Evolutionary conservation across 2,888 invertebrate species (phyloP).

Genomic region (Hirtodrosophila confusa): DNA sequence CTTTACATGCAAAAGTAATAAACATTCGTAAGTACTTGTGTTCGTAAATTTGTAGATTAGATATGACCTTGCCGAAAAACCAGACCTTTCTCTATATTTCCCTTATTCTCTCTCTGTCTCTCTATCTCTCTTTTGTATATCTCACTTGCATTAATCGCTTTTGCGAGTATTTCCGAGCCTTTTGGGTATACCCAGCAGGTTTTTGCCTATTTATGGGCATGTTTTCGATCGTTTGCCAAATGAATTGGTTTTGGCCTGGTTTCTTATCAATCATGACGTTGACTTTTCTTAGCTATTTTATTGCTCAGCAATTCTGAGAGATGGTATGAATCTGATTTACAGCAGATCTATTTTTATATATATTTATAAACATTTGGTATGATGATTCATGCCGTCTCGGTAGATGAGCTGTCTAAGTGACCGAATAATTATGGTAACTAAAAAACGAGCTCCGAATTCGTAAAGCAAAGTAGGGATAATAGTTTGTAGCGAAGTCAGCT

Average conservation of each 20-base stretch:
- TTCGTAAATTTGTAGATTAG: conserved; percentile 37
- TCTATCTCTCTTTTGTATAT: conserved; percentile 11
- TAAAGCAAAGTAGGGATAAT: too few relatives aligned
- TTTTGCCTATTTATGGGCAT: conserved; percentile 74
- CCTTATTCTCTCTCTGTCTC: not conserved
- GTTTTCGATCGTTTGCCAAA: conserved; percentile 42
- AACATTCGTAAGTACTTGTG: not conserved
- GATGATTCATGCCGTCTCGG: not conserved
- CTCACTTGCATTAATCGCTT: conserved; percentile 7
- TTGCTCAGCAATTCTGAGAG: conserved; percentile 20
- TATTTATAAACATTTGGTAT: not conserved
- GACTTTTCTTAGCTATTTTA: conserved; percentile 20
- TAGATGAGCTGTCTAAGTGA: too few relatives aligned
- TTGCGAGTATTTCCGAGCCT: not conserved
- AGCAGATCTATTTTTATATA: conserved; percentile 1
- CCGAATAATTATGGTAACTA: too few relatives aligned
- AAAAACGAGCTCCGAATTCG: too few relatives aligned
- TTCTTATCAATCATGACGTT: conserved; percentile 50
- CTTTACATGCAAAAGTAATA: not conserved
- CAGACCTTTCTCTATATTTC: conserved; percentile 5
- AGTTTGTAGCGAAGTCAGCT: too few relatives aligned
- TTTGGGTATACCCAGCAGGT: conserved; percentile 30
- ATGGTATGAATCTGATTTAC: conserved; percentile 12
- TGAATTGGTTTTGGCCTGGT: conserved; percentile 33
- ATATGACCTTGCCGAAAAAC: conserved; percentile 54